phyloP scores from a whole-genome alignment of 2,113 vertebrate species.

The Tympanuchus pallidicinctus region DNA sequence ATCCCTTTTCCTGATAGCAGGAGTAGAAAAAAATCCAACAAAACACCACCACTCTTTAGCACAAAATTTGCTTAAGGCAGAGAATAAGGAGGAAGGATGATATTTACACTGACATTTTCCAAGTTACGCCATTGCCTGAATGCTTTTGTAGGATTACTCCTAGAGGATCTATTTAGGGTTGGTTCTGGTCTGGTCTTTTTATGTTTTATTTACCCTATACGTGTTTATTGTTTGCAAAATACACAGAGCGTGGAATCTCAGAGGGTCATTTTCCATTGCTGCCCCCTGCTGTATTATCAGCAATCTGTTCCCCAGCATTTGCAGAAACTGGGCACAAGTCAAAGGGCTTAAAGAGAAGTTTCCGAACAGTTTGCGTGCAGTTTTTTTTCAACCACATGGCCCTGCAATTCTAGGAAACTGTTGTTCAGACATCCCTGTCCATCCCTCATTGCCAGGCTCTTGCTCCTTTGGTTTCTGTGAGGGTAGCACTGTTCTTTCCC shows the following conservation, averaged over 20 bases:
- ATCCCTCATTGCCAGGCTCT: not conserved
- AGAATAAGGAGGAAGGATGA: conserved; percentile 8
- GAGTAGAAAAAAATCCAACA: not conserved
- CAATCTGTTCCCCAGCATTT: conserved; percentile 17
- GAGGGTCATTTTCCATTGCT: conserved; percentile 48
- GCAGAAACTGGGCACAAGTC: not conserved
- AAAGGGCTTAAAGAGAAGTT: not conserved
- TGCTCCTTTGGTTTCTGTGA: not conserved
- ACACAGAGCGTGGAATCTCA: conserved; percentile 21
- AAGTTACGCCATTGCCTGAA: not conserved
- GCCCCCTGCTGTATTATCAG: conserved; percentile 30
- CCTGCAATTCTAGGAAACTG: not conserved
- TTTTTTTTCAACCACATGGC: not conserved
- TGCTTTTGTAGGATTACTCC: conserved; percentile 39
- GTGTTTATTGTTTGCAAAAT: conserved; percentile 46
- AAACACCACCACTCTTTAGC: not conserved
- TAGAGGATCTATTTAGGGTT: conserved; percentile 42
- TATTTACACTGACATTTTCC: conserved; percentile 24
- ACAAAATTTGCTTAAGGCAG: conserved; percentile 25
- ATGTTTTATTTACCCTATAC: conserved; percentile 58
- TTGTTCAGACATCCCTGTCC: not conserved
- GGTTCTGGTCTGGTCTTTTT: conserved; percentile 37
- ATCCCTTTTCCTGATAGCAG: not conserved
- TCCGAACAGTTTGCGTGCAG: not conserved
- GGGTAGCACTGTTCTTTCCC: not conserved